These are phyloP conservation scores for Cryptocephalus primarius DNA, from an alignment of 2,888 invertebrate species.

Conservation along the genomic window DNA sequence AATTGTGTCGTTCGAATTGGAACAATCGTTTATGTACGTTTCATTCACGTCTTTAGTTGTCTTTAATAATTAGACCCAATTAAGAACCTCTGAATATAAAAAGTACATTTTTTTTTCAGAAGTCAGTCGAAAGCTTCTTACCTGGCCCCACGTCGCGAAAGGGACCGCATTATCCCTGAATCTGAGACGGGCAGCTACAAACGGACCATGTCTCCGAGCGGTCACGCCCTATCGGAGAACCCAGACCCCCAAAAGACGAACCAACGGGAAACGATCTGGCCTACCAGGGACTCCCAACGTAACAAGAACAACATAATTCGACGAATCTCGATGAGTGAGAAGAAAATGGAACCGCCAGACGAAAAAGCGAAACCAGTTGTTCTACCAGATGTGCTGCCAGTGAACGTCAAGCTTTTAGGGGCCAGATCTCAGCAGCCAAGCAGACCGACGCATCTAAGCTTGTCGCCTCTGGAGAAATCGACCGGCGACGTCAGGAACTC, in stretches of 20 bases:
- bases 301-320: conserved; percentile 28
- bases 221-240: conserved; percentile 27
- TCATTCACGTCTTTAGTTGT: no score
- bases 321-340: conserved; percentile 32
- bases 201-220: conserved; percentile 59
- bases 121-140: conserved; percentile 71
- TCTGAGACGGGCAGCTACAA: conserved; percentile 66
- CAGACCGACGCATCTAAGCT: conserved; percentile 27
- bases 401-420: conserved; percentile 39
- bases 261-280: conserved; percentile 29
- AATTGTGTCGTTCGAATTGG: no score
- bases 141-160: conserved; percentile 58
- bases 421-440: conserved; percentile 29
- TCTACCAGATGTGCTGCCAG: conserved; percentile 45
- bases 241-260: conserved; percentile 22
- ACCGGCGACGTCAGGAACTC: conserved; percentile 17
- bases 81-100: no score
- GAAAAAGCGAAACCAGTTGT: conserved; percentile 31
- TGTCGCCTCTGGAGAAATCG: conserved; percentile 18
- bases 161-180: conserved; percentile 53
- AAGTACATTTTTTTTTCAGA: conserved; percentile 42
- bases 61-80: no score
- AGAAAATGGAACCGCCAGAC: conserved; percentile 25
- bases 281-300: conserved; percentile 21
- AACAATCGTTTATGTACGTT: no score